Base-by-base conservation (phyloP, 2,797 vertebrate species). In the Picus viridis region DNA sequence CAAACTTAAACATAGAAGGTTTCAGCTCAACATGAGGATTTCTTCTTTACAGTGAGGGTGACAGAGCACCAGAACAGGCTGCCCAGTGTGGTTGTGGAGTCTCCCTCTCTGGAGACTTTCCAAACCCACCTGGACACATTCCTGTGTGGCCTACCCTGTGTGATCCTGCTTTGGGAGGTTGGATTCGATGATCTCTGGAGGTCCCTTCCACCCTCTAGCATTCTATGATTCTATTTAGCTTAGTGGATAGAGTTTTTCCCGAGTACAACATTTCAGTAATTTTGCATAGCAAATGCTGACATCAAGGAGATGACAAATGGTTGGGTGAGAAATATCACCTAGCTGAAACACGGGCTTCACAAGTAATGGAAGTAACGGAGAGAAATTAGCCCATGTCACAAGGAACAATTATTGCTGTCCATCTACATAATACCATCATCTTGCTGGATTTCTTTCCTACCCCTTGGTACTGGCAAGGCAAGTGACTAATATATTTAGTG, bases 401-500 rank as follows among this genome's bases (percentile, higher is more conserved):
- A n/a, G 47, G 74, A 96, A 54, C n/a, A 83, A 57, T 89, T 88
- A 72, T 27, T 83, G 24, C 47, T 88, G 91, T 93, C 69, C 41
- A 47, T 90, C 80, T 93, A 47, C 29, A 70, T 67, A 86, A 88
- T 63, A 91, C 58, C 27, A 76, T 77, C n/a, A 0, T 87, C 67
- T 89, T 83, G 62, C 61, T 77, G 64, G 53, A 76, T 74, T 91
- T 88, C 81, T 94, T 94, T 96, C 67, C 36, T 94, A 84, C 90
- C 87, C 92, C 70, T 74, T 84, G 87, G 90, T 93, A 90, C 82
- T 92, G 93, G 96, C 93, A 97, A 94, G 78, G 53, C 7, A 0
- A 95, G 86, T 97, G 96, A 97, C 96, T 97, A 96, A 96, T 96
- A 95, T 79, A 93, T 86, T 96, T 94, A 96, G 80, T 96, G 75